phyloP scores from a whole-genome alignment of 2,888 invertebrate species.

The Caenorhabditis sulstoni region DNA sequence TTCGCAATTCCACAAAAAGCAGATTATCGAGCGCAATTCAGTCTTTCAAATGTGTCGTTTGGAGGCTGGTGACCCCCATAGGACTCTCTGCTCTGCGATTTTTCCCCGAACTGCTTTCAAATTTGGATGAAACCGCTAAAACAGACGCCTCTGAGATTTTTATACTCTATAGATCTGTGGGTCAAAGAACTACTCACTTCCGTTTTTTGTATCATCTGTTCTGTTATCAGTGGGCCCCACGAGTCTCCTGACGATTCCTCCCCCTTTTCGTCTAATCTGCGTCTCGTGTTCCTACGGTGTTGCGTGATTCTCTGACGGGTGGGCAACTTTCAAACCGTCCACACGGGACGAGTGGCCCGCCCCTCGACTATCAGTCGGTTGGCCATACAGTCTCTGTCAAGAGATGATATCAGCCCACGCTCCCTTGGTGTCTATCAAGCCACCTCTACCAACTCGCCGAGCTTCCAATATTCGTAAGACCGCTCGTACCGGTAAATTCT shows the following conservation, averaged over 20 bases:
- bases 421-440: constrained; percentile 56
- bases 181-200: too few relatives aligned
- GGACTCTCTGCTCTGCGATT: background rate
- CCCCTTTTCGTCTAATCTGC: constrained; percentile 32
- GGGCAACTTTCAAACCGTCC: constrained; percentile 49
- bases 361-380: constrained; percentile 61
- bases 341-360: constrained; percentile 50
- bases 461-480: constrained; percentile 59
- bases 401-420: constrained; percentile 66
- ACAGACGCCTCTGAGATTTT: too few relatives aligned
- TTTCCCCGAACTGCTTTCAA: background rate
- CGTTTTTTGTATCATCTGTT: too few relatives aligned
- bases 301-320: constrained; percentile 53
- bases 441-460: constrained; percentile 59
- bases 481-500: constrained; percentile 51
- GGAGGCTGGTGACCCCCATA: constrained; percentile 1
- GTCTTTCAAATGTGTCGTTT: constrained; percentile 17
- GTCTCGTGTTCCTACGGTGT: constrained; percentile 56
- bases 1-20: constrained; percentile 52
- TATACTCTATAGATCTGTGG: too few relatives aligned
- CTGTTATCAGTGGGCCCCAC: too few relatives aligned
- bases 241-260: constrained; percentile 29
- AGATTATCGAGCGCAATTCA: constrained; percentile 52
- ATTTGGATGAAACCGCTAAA: too few relatives aligned
- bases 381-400: constrained; percentile 63